A percentile compares a stretch with the other conserved stretches of the same genome.
Evolutionary conservation across 2,888 invertebrate genomes (phyloP).

Genomic region (Apocheima hispidaria): DNA sequence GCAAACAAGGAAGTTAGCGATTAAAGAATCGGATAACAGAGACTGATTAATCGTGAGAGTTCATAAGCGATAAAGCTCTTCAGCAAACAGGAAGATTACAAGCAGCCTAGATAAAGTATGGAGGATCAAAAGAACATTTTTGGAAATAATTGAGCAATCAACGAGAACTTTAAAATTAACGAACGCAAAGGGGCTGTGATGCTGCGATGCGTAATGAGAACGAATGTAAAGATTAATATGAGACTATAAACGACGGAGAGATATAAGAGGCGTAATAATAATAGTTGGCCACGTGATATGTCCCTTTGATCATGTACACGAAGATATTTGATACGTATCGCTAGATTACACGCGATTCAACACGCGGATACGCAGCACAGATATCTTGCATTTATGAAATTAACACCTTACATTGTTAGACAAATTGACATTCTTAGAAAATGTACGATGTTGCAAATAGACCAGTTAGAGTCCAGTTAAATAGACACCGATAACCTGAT

Average conservation of each 20-base stretch:
- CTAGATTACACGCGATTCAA: conserved; percentile 49
- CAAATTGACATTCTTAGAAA: background rate
- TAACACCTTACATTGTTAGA: conserved; percentile 18
- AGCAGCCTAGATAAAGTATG: conserved; percentile 36
- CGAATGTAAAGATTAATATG: conserved; percentile 41
- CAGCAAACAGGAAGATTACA: conserved; percentile 34
- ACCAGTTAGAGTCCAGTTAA: background rate
- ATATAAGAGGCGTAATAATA: conserved; percentile 38
- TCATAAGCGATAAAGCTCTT: conserved; percentile 36
- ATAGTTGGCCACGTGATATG: conserved; percentile 41
- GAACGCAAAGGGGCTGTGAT: conserved; percentile 40
- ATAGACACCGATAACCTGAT: conserved; percentile 44
- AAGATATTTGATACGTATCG: conserved; percentile 58
- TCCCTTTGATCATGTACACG: conserved; percentile 45
- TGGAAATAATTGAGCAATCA: conserved; percentile 39
- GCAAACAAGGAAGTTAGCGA: conserved; percentile 42
- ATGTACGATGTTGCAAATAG: conserved; percentile 5
- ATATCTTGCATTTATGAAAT: conserved; percentile 32
- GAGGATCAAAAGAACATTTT: conserved; percentile 27
- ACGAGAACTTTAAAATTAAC: conserved; percentile 31
- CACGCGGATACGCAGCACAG: conserved; percentile 41
- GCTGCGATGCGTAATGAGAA: conserved; percentile 39
- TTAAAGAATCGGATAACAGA: conserved; percentile 40
- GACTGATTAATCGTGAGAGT: conserved; percentile 35
- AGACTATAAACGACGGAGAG: conserved; percentile 38